Evolutionary conservation across 1,140 invertebrate genomes (phyloP), one percentile per base, ranked within the genome.

Genomic region (Drosophila takahashii): DNA sequence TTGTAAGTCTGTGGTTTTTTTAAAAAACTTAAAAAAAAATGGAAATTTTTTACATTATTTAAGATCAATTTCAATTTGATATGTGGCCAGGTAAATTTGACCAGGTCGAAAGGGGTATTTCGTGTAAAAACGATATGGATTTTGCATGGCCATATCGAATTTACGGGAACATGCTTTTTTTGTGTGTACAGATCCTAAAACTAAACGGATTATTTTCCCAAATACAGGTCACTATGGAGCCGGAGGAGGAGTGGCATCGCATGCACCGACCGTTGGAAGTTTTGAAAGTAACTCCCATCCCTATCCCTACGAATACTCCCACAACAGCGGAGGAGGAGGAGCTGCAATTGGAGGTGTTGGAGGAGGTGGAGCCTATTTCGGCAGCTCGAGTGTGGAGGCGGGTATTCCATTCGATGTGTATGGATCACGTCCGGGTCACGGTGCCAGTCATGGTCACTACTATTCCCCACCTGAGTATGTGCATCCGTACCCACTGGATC

Each of bases 381-480:
- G 76, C 8, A 72, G 83, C 16, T 66, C 59, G 15, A 78, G 77
- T 18, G 67, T 53, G 0, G 90, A 90, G 48, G 50, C 70, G 4
- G 75, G 64, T 1, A 79, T 91, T 47, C 90, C 90, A 1, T 91
- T 91, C 26, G 90, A 91, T 62, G 83, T 91, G 0, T 91, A 91
- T 22, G 85, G 73, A 26, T 15, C 74, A 13, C 69, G 74, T 2
- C 83, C 79, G 2, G 59, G 61, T 7, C 67, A 71, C 16, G 59
- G 44, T 0, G 9, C 60, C 8, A 61, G 66, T 42, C 77, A 86
- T 36, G 29, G 57, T 0, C 86, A 90, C 13, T 87, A 79, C 60
- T 87, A 79, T 60, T 60, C 67, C 1, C 52, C 67, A 16, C 44
- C 75, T 6, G 90, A 91, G n/a, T 90, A 91, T 5, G 56, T 66